Evolutionary conservation across 1,140 invertebrate genomes (phyloP), one percentile per base, ranked within the genome.

Genomic region (Ceratina japonica): DNA sequence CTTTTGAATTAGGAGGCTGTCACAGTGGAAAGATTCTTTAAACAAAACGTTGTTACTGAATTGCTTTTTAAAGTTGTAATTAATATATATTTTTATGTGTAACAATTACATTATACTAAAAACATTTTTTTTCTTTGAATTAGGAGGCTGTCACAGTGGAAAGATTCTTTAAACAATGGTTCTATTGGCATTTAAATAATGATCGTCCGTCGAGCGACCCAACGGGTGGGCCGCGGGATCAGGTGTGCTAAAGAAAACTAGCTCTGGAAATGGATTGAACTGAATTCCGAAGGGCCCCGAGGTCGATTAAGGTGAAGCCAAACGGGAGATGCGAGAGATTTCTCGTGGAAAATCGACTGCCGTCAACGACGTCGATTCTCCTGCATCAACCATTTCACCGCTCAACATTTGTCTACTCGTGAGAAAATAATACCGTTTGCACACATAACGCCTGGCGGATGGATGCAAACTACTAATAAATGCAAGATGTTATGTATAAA

Each of bases 281-380:
- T 64, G 84, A 86, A 85, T 85, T 86, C 77, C 85, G 79, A 51
- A 83, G 81, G 80, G 80, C 72, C 69, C 61, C 58, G 80, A 66
- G 83, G 83, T 86, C 84, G 84, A 85, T 86, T 86, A 85, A 84
- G 84, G 84, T 82, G 84, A 80, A 77, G 72, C 77, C 77, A 83
- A 86, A 85, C 80, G 77, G 73, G 77, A 86, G 85, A 86, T 80
- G 65, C 84, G 77, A 82, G 81, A 85, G 84, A 83, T 83, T 83
- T 83, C 77, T 80, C 73, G 64, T 63, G 70, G 27, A 85, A 66
- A 62, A 80, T 73, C 68, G 74, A 85, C 64, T 54, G 54, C 37
- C 61, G 68, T 72, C 82, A 74, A 84, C 80, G 59, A 78, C 75
- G 69, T 82, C 84, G 83, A 85, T 86, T 85, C 37, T 85, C 77